Evolutionary conservation across 2,113 vertebrate species (phyloP), one percentile per base, ranked within the genome.

Genomic region (Clarias macrocephalus): DNA sequence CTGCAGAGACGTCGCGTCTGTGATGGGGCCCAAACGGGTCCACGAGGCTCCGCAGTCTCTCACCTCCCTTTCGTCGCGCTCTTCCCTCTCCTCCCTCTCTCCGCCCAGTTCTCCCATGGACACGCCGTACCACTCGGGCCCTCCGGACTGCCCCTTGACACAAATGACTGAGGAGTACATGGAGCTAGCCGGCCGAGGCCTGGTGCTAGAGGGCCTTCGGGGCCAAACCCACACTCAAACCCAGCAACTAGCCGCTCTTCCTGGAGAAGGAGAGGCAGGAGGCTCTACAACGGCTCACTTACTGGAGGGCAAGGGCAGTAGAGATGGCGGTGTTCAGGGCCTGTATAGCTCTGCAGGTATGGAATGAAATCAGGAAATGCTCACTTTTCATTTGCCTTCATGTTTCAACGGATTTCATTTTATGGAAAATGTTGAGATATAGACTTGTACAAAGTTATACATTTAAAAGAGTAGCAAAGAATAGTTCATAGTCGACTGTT

Each of bases 91-190:
- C 10, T 99, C 98, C 0, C 80, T 99, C 84, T 99, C 98, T 0
- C 98, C 98, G 7, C 98, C 98, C 13, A 97, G 97, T 93, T 99
- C 98, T 0, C 98, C 98, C 82, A 94, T 99, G 95, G 98, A 99
- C 91, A 99, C 97, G 0, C 96, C 98, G 0, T 98, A 97, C 92
- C 97, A 97, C 87, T 95, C 96, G 0, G 94, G 95, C 0, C 95
- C 97, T 0, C 95, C 96, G 85, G 98, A 99, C 93, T 98, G 97
- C 82, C 96, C 97, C 0, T 89, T 98, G 91, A 94, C 97, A 68
- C 97, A 97, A 87, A 95, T 97, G 96, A 97, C 95, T 0, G 98
- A 99, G 92, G 96, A 96, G 75, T 97, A 97, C 91, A 96, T 97
- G 95, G 97, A 99, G 93, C 95, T 97, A 92, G 95, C 96, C 0